These are phyloP conservation scores for Piliocolobus tephrosceles DNA, from an alignment of 2,113 vertebrate species.

Conservation along the genomic window DNA sequence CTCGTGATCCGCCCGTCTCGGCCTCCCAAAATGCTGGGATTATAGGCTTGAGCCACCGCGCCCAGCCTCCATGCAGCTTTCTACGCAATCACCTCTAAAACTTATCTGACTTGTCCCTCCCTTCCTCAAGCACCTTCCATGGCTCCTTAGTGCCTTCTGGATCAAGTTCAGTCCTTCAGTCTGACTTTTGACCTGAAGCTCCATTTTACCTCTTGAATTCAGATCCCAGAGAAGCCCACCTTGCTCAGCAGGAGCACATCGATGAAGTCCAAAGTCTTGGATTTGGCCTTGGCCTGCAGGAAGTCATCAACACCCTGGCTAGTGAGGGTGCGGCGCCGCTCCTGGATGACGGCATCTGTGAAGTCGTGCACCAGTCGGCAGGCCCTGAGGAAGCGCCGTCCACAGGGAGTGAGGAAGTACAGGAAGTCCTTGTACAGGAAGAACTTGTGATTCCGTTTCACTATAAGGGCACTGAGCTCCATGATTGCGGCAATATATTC, in stretches of 20 bases:
- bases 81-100: background rate
- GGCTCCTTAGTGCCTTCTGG: background rate
- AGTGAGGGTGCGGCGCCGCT: constrained; percentile 72
- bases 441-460: constrained; percentile 73
- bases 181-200: background rate
- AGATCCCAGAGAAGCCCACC: constrained; percentile 73
- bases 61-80: background rate
- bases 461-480: constrained; percentile 87
- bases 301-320: constrained; percentile 64
- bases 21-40: no score
- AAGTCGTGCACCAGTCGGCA: constrained; percentile 87
- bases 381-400: constrained; percentile 83
- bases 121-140: background rate
- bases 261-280: constrained; percentile 88
- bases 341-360: constrained; percentile 84
- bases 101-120: background rate
- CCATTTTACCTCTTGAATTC: background rate
- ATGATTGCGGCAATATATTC: constrained; percentile 89
- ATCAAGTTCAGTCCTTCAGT: background rate
- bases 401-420: constrained; percentile 85
- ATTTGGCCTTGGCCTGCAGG: constrained; percentile 67
- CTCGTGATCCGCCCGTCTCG: no score
- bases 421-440: constrained; percentile 86
- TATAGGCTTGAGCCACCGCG: no score
- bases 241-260: constrained; percentile 90